Conservation (phyloP, 2,888 invertebrate species). For the Erebia aethiops region DNA sequence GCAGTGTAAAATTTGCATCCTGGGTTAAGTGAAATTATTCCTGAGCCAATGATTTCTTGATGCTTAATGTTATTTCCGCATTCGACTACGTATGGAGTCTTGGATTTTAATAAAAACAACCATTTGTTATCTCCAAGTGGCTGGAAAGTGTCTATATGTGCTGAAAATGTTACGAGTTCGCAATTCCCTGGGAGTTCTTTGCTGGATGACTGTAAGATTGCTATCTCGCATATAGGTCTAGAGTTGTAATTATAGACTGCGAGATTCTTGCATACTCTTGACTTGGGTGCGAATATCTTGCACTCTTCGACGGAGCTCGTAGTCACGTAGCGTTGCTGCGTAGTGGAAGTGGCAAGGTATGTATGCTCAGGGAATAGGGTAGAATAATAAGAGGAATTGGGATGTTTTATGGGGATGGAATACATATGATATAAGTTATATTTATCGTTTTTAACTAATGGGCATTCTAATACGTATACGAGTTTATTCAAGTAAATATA, state of each 20-base stretch:
- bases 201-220: constrained; percentile 31
- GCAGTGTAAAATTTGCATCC: constrained; percentile 41
- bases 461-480: constrained; percentile 45
- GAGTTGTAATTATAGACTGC: constrained; percentile 38
- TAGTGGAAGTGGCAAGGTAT: constrained; percentile 44
- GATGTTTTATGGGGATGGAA: constrained; percentile 46
- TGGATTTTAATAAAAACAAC: constrained; percentile 37
- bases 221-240: constrained; percentile 41
- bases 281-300: constrained; percentile 35
- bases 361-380: constrained; percentile 48
- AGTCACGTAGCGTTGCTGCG: constrained; percentile 41
- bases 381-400: constrained; percentile 42
- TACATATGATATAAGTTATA: constrained; percentile 45
- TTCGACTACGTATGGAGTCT: constrained; percentile 37
- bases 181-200: constrained; percentile 39
- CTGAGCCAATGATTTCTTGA: constrained; percentile 36
- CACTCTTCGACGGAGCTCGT: constrained; percentile 42
- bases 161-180: constrained; percentile 39
- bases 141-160: constrained; percentile 43
- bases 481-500: constrained; percentile 45
- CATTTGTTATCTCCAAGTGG: constrained; percentile 37
- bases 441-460: constrained; percentile 41
- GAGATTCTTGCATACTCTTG: constrained; percentile 39
- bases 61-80: constrained; percentile 35
- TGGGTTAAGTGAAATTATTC: constrained; percentile 35